phyloP scores from a whole-genome alignment of 2,888 invertebrate species.

The Acleris sparsana region DNA sequence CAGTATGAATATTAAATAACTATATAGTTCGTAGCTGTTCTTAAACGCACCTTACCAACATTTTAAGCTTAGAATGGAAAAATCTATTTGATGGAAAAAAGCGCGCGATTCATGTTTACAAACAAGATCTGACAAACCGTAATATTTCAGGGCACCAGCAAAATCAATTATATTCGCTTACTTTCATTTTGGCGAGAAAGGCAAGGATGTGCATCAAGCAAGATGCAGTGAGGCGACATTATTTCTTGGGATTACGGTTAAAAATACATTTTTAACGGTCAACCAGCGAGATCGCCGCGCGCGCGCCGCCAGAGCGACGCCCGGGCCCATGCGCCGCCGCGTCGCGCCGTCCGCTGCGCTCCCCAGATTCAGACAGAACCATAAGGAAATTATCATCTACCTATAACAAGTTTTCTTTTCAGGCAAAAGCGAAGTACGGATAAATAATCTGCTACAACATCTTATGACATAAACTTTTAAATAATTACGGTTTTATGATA shows the following conservation, averaged over 20 bases:
- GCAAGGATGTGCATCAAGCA: slow-evolving; percentile 24
- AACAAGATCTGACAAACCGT: too few species aligned
- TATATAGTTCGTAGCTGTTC: too few species aligned
- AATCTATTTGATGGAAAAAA: too few species aligned
- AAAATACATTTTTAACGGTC: slow-evolving; percentile 40
- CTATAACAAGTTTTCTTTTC: not conserved
- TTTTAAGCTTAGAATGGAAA: too few species aligned
- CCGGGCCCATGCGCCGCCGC: not conserved
- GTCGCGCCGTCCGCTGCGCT: not conserved
- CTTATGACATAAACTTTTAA: not conserved
- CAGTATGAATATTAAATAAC: too few species aligned
- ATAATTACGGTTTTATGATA: not conserved
- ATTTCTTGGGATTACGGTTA: slow-evolving; percentile 37
- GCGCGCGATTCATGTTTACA: too few species aligned
- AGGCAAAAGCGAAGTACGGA: not conserved
- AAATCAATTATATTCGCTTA: slow-evolving; percentile 25
- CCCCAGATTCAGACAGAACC: not conserved
- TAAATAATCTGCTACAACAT: not conserved
- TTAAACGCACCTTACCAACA: too few species aligned
- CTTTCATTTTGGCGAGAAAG: slow-evolving; percentile 25
- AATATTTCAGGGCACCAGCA: not conserved
- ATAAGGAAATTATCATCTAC: not conserved
- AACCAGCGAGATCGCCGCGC: slow-evolving; percentile 30
- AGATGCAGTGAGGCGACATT: slow-evolving; percentile 31
- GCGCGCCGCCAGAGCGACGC: not conserved